Evolutionary conservation across 2,888 invertebrate genomes (phyloP), one percentile per base, ranked within the genome.

Genomic region (Ochropacha duplaris): DNA sequence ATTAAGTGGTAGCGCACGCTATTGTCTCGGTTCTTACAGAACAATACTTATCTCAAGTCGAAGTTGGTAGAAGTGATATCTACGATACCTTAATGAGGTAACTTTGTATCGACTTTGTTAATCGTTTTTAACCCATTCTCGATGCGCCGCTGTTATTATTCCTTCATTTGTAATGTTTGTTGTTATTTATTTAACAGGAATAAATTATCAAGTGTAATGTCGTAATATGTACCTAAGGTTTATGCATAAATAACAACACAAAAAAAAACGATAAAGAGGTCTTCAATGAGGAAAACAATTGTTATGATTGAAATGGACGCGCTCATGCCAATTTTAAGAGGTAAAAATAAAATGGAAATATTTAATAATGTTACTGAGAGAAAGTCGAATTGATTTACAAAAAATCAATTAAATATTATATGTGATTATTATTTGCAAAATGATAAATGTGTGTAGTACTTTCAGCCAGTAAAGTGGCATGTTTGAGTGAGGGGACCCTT

Each of bases 51-150:
- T 90, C 89, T 86, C 78, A 77, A 84, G 85, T 76, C 81, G 71
- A 88, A 91, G 85, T 90, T 88, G 68, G 83, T 84, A 87, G 81
- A 91, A 90, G 88, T 89, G 88, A 91, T 92, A 91, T 88, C 90
- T 82, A 75, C 87, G 88, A 88, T 92, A 90, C 88, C 90, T 90
- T 92, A 92, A 92, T 90, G 92, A 92, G 90, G 81, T 86, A 91
- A 92, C 88, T 92, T 92, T 86, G 81, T 88, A 88, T 90, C 89
- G 87, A 87, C 88, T 91, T 91, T 72, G 86, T 87, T 90, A 89
- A 90, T 88, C 88, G 87, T 82, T 81, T 81, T 81, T 84, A 84
- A 87, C 85, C 82, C 76, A 75, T 78, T 78, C 83, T 78, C 77
- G 72, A 69, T 66, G 74, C 70, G 68, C 61, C 61, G 59, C 70